A percentile compares a stretch with the other conserved stretches of the same genome.
phyloP scores from a whole-genome alignment of 2,797 vertebrate species.

The Notolepis coatsorum region DNA sequence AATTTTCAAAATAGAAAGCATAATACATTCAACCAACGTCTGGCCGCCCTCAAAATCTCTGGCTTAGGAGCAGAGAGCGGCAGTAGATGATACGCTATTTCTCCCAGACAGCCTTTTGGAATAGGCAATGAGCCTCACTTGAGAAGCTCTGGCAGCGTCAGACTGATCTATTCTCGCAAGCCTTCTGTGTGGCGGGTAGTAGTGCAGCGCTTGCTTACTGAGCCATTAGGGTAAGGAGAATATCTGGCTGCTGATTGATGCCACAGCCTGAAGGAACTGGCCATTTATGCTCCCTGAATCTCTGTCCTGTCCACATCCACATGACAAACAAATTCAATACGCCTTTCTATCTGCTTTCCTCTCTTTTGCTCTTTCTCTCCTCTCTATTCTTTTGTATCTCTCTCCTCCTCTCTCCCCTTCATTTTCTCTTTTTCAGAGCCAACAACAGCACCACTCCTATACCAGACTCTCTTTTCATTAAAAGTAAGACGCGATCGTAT shows the following conservation, averaged over 20 bases:
- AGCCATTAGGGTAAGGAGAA: conserved; percentile 58
- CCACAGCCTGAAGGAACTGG: conserved; percentile 21
- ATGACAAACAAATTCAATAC: conserved; percentile 22
- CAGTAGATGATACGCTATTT: conserved; percentile 27
- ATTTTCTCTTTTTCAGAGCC: conserved; percentile 2
- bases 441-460: neutral
- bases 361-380: neutral
- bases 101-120: conserved; percentile 56
- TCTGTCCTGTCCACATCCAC: neutral
- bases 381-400: neutral
- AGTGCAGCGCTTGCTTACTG: conserved; percentile 30
- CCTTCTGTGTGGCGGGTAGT: conserved; percentile 22
- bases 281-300: conserved; percentile 13
- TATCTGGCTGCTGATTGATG: conserved; percentile 46
- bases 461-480: conserved; percentile 6
- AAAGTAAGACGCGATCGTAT: conserved; percentile 16
- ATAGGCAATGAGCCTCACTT: conserved; percentile 56
- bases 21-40: conserved; percentile 34
- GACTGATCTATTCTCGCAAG: conserved; percentile 56
- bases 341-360: neutral
- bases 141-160: conserved; percentile 23
- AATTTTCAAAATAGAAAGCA: conserved; percentile 25
- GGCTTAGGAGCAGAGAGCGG: conserved; percentile 14
- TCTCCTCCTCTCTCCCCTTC: neutral
- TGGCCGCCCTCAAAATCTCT: conserved; percentile 30